phyloP scores from a whole-genome alignment of 1,140 invertebrate species.

The Laodelphax striatellus region DNA sequence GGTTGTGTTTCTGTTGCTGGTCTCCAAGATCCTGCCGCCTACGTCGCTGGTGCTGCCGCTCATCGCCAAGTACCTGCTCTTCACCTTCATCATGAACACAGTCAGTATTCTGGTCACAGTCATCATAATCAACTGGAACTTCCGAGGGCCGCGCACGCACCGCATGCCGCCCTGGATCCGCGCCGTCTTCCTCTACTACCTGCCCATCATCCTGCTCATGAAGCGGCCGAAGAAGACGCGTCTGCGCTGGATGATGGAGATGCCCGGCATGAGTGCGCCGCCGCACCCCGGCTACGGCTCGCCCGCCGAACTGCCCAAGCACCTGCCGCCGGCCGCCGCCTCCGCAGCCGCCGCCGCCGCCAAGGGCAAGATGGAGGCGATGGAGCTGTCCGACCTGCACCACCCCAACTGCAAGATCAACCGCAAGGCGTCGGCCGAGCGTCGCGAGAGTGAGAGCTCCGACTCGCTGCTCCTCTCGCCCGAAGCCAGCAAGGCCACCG shows the following conservation, averaged over 20 bases:
- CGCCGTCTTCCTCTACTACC: slow-evolving; percentile 84
- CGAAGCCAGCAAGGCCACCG: slow-evolving; percentile 88
- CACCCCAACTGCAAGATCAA: slow-evolving; percentile 94
- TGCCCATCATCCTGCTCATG: slow-evolving; percentile 80
- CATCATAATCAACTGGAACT: slow-evolving; percentile 99
- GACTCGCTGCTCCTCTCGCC: slow-evolving; percentile 81
- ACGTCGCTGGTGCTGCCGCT: slow-evolving; percentile 91
- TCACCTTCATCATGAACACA: slow-evolving; percentile 99
- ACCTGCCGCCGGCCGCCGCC: slow-evolving; percentile 43
- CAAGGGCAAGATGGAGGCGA: slow-evolving; percentile 76
- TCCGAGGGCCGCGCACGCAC: slow-evolving; percentile 80
- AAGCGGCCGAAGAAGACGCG: slow-evolving; percentile 83
- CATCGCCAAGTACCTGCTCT: slow-evolving; percentile 96
- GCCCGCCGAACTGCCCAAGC: slow-evolving; percentile 65
- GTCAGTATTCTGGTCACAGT: slow-evolving; percentile 98
- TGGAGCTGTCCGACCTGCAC: slow-evolving; percentile 89
- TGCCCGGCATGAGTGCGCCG: slow-evolving; percentile 72
- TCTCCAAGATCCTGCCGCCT: slow-evolving; percentile 97
- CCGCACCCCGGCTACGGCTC: slow-evolving; percentile 67
- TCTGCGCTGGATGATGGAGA: slow-evolving; percentile 94
- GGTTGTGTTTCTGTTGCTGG: slow-evolving; percentile 96
- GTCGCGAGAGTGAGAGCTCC: slow-evolving; percentile 80
- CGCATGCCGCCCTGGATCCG: slow-evolving; percentile 92
- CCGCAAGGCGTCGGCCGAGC: slow-evolving; percentile 59
- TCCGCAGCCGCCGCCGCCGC: slow-evolving; percentile 34